A percentile compares a stretch with the other conserved stretches of the same genome.
These are phyloP conservation scores for Amitus sp. DNA, from an alignment of 2,888 invertebrate species.

Conservation along the genomic window DNA sequence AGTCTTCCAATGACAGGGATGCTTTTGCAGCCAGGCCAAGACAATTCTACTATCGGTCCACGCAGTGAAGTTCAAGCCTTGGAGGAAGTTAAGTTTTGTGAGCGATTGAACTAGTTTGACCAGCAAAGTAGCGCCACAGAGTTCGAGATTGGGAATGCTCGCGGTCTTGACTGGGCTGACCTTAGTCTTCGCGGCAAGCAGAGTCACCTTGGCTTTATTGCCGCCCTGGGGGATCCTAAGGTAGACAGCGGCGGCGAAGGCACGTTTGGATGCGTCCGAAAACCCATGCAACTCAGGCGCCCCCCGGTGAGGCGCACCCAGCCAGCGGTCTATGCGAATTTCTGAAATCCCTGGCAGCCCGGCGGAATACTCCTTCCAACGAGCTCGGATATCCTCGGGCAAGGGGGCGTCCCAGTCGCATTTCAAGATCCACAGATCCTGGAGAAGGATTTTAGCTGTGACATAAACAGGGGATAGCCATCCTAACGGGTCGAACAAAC, in stretches of 20 bases:
- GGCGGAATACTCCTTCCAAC: conserved; percentile 12
- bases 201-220: background rate
- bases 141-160: too few species aligned
- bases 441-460: background rate
- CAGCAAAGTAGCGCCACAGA: too few species aligned
- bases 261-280: conserved; percentile 26
- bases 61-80: too few species aligned
- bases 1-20: too few species aligned
- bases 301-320: background rate
- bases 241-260: conserved; percentile 23
- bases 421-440: background rate
- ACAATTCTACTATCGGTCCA: conserved; percentile 43
- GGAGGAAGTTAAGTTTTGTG: too few species aligned
- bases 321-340: conserved; percentile 3
- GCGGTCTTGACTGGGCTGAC: conserved; percentile 26
- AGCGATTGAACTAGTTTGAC: too few species aligned
- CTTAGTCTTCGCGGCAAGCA: conserved; percentile 28
- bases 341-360: conserved; percentile 3
- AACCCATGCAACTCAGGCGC: conserved; percentile 24
- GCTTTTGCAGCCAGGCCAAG: conserved; percentile 33
- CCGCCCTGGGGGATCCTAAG: conserved; percentile 13
- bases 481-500: background rate
- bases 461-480: background rate
- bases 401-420: background rate
- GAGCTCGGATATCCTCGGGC: conserved; percentile 2